These are phyloP conservation scores for Xanthostigma xanthostigma DNA, from an alignment of 2,888 invertebrate species.

Conservation along the genomic window DNA sequence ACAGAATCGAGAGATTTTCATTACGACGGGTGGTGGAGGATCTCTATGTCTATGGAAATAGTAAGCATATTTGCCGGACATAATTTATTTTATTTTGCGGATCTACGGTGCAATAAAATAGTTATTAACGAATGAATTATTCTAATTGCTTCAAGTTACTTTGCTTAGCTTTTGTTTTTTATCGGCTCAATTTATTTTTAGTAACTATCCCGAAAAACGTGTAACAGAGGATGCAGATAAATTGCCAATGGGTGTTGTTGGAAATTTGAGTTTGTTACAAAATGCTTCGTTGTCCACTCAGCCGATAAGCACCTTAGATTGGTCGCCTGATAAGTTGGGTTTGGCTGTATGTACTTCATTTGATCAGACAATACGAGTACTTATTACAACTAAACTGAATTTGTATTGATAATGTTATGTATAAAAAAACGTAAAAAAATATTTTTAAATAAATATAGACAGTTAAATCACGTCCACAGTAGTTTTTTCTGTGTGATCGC, in stretches of 20 bases:
- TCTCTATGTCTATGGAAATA: constrained; percentile 93
- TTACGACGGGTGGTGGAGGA: constrained; percentile 82
- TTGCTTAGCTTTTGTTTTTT: not conserved
- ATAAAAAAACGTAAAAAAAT: no score
- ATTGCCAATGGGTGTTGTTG: constrained; percentile 56
- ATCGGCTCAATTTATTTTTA: constrained; percentile 23
- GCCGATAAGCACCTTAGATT: constrained; percentile 79
- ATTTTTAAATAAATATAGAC: no score
- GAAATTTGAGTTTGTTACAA: constrained; percentile 59
- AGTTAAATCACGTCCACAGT: no score
- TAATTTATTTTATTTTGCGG: not conserved
- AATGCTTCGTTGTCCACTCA: constrained; percentile 71
- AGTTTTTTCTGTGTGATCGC: no score
- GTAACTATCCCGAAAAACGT: constrained; percentile 67
- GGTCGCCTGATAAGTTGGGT: constrained; percentile 83
- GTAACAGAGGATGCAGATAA: constrained; percentile 56
- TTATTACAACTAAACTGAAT: constrained; percentile 80
- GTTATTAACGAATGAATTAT: no score
- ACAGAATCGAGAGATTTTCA: constrained; percentile 85
- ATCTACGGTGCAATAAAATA: not conserved
- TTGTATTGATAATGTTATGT: constrained; percentile 31
- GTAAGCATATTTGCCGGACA: constrained; percentile 35
- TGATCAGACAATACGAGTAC: constrained; percentile 75
- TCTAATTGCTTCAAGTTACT: no score
- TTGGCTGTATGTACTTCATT: constrained; percentile 80